Conservation (phyloP, 1,140 invertebrate species). For the Rhopalosiphum padi region DNA sequence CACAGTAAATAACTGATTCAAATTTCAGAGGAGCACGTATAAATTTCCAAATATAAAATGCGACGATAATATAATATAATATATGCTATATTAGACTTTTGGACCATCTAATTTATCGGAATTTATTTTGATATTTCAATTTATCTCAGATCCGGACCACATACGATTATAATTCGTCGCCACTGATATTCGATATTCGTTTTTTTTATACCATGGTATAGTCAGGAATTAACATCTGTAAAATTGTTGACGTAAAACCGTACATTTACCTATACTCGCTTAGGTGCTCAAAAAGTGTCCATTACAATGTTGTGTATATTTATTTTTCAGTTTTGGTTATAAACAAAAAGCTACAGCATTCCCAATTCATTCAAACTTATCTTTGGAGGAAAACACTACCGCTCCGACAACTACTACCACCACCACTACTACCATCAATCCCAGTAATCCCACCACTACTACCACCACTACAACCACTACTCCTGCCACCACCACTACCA, state of each 20-base stretch:
- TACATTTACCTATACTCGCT: not conserved
- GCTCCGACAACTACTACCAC: not conserved
- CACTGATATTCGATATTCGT: not conserved
- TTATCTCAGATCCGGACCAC: not conserved
- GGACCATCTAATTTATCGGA: not conserved
- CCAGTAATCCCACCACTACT: not conserved
- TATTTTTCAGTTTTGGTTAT: constrained; percentile 36
- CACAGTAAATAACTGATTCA: not conserved
- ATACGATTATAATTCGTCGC: not conserved
- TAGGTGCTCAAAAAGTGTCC: not conserved
- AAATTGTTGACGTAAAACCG: not conserved
- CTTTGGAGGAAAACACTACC: not conserved
- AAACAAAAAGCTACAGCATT: constrained; percentile 30
- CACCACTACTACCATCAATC: not conserved
- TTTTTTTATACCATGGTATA: not conserved
- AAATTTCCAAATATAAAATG: not conserved
- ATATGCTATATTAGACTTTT: not conserved
- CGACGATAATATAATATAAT: not conserved
- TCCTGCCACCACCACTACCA: not conserved
- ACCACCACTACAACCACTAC: not conserved
- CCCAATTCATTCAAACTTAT: not conserved
- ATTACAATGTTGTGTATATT: not conserved
- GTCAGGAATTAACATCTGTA: not conserved
- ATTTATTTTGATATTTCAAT: not conserved
- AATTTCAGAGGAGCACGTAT: not conserved